Percentiles rank a stretch among this genome's conserved stretches.
Conservation (phyloP, 1,140 invertebrate genomes). For the Drosophila prosaltans region DNA sequence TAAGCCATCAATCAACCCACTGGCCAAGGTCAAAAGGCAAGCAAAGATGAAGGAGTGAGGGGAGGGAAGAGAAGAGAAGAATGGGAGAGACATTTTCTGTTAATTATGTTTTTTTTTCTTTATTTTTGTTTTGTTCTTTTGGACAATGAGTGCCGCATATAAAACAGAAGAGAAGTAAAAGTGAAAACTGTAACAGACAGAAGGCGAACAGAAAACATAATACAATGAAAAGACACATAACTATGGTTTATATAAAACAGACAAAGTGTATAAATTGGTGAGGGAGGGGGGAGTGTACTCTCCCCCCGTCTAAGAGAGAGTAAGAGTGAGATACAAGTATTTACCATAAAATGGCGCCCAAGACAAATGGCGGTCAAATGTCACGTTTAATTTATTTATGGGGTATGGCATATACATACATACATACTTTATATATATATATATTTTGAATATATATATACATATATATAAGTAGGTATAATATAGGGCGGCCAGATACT, state of each 20-base stretch:
- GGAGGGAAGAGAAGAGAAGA: background rate
- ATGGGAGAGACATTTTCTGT: conserved; percentile 33
- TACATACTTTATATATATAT: conserved; percentile 14
- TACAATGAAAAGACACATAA: conserved; percentile 35
- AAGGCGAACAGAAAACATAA: conserved; percentile 9
- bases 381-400: conserved; percentile 81
- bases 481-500: background rate
- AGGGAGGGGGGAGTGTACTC: background rate
- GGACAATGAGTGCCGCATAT: conserved; percentile 62
- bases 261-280: background rate
- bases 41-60: background rate
- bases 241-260: conserved; percentile 62
- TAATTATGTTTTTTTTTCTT: conserved; percentile 54
- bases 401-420: conserved; percentile 10
- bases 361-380: conserved; percentile 80
- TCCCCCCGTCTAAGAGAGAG: background rate
- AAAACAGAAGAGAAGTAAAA: conserved; percentile 39
- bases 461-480: background rate
- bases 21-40: conserved; percentile 59
- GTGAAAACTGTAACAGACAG: conserved; percentile 4
- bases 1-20: conserved; percentile 75
- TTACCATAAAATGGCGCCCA: conserved; percentile 57
- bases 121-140: background rate
- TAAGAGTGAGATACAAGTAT: conserved; percentile 56
- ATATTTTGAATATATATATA: background rate